phyloP scores from a whole-genome alignment of 2,888 invertebrate species.

The Tetropium fuscum region DNA sequence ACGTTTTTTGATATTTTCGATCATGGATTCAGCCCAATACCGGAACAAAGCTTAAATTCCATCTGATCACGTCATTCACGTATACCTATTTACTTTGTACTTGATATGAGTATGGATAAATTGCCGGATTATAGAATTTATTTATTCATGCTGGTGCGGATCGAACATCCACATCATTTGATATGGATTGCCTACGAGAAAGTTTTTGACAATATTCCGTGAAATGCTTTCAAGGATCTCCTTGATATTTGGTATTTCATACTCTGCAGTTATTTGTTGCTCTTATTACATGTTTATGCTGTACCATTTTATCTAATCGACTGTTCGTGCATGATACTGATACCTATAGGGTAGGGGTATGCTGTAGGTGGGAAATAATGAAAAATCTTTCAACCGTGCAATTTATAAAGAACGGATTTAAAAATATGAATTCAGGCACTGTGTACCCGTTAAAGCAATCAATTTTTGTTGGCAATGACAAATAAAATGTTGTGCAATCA shows the following conservation, averaged over 20 bases:
- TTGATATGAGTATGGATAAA: conserved; percentile 4
- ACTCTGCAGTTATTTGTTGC: conserved; percentile 34
- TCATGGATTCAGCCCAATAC: conserved; percentile 15
- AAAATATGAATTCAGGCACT: too few relatives aligned
- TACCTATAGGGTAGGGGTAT: too few relatives aligned
- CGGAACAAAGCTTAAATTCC: conserved; percentile 35
- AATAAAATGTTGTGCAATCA: too few relatives aligned
- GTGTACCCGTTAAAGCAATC: too few relatives aligned
- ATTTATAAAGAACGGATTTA: too few relatives aligned
- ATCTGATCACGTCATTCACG: conserved; percentile 36
- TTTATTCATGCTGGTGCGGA: conserved; percentile 43
- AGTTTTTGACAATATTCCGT: conserved; percentile 29
- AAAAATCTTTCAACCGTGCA: too few relatives aligned
- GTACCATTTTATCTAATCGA: conserved; percentile 34
- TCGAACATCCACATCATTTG: conserved; percentile 25
- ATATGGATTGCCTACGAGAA: conserved; percentile 15
- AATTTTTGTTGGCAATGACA: too few relatives aligned
- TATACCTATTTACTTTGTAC: conserved; percentile 9
- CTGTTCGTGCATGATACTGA: too few relatives aligned
- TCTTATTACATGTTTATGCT: conserved; percentile 34
- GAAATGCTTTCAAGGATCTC: conserved; percentile 37
- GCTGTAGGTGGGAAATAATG: too few relatives aligned
- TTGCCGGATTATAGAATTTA: conserved; percentile 40
- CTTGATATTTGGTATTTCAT: conserved; percentile 9
- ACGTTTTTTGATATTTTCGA: too few relatives aligned